These are phyloP conservation scores for Drosophila neotestacea DNA, from an alignment of 2,888 invertebrate species.

Conservation along the genomic window DNA sequence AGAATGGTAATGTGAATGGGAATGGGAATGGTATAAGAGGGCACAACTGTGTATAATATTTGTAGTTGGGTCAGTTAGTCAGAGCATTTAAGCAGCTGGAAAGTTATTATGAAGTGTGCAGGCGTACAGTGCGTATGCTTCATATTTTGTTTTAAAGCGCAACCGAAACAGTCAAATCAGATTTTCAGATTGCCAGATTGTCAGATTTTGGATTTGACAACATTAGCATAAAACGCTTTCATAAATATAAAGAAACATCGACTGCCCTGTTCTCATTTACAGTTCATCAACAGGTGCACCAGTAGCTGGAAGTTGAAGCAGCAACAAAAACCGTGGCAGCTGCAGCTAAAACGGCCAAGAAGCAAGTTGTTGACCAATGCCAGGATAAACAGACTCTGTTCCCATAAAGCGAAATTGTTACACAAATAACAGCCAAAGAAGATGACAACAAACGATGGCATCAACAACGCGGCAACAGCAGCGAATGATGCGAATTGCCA, in stretches of 20 bases:
- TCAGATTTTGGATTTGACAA: conserved; percentile 42
- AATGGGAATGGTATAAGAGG: background rate
- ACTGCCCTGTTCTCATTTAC: conserved; percentile 44
- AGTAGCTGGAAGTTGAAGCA: conserved; percentile 7
- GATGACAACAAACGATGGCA: conserved; percentile 49
- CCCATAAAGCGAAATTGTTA: conserved; percentile 62
- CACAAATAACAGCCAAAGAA: conserved; percentile 59
- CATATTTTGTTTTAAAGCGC: conserved; percentile 36
- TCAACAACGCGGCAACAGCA: conserved; percentile 31
- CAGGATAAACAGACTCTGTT: conserved; percentile 21
- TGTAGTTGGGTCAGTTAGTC: conserved; percentile 3
- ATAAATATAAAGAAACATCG: conserved; percentile 23
- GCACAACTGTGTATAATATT: conserved; percentile 1
- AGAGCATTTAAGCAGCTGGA: conserved; percentile 22
- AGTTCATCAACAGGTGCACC: conserved; percentile 69
- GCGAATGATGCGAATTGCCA: conserved; percentile 59
- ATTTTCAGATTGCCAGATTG: conserved; percentile 21
- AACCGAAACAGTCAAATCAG: conserved; percentile 40
- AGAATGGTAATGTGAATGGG: conserved; percentile 1
- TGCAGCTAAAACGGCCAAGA: conserved; percentile 2
- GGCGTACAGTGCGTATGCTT: conserved; percentile 54
- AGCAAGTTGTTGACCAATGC: conserved; percentile 48
- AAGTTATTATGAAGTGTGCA: conserved; percentile 1
- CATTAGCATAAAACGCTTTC: conserved; percentile 66
- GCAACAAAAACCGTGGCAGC: background rate